phyloP scores from a whole-genome alignment of 2,113 vertebrate genomes.

The Oncorhynchus clarkii region DNA sequence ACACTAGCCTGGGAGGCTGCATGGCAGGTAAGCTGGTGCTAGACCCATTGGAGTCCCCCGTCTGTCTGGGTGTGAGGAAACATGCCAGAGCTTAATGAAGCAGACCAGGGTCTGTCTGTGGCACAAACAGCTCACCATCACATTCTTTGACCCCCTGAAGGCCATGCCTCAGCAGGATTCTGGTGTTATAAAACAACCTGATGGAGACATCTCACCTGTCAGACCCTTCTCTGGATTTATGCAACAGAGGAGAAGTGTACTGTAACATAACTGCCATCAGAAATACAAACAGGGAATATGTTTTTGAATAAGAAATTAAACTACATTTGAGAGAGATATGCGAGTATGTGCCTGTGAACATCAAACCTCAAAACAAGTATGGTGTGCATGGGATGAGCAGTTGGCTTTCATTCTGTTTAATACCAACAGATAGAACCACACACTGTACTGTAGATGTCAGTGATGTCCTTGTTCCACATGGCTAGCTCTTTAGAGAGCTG shows the following conservation, averaged over 20 bases:
- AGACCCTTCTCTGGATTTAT: not conserved
- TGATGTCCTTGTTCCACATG: slow-evolving; percentile 9
- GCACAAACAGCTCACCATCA: slow-evolving; percentile 44
- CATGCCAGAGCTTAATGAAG: slow-evolving; percentile 55
- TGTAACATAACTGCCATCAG: not conserved
- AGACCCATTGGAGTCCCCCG: slow-evolving; percentile 39
- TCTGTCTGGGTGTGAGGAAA: slow-evolving; percentile 45
- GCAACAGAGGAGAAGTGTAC: not conserved
- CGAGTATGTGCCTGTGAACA: not conserved
- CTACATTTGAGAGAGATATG: not conserved
- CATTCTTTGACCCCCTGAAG: slow-evolving; percentile 24
- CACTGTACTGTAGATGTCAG: slow-evolving; percentile 14
- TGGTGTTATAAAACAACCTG: not conserved
- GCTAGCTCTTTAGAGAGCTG: not conserved
- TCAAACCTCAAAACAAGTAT: not conserved
- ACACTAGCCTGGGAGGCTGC: slow-evolving; percentile 29
- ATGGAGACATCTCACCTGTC: not conserved
- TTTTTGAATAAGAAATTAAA: not conserved
- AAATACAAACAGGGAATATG: not conserved
- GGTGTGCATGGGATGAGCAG: too few relatives aligned
- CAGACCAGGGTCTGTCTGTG: slow-evolving; percentile 28
- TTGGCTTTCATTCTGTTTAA: not conserved
- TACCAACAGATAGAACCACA: slow-evolving; percentile 3
- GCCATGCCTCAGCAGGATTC: slow-evolving; percentile 10
- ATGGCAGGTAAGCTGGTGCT: slow-evolving; percentile 61